Conservation (phyloP, 2,113 vertebrate genomes). For the Rousettus leschenaultii region DNA sequence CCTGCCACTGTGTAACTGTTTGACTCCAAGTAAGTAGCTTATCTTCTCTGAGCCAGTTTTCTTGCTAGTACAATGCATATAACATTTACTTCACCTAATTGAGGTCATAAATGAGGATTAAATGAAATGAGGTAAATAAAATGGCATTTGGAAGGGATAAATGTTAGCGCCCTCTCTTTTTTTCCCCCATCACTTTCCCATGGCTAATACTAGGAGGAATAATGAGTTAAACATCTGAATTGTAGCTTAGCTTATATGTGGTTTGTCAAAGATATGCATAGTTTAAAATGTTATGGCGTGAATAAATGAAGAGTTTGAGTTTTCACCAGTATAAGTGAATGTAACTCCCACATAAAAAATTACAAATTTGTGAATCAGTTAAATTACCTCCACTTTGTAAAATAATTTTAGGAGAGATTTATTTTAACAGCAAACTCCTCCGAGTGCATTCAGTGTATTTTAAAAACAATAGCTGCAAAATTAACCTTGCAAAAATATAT, state of each 20-base stretch:
- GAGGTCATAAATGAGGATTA: not conserved
- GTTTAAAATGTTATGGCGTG: not conserved
- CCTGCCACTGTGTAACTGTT: not conserved
- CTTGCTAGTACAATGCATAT: not conserved
- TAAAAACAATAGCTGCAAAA: not conserved
- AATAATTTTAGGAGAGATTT: conserved; percentile 19
- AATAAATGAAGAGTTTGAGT: not conserved
- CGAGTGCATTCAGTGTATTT: not conserved
- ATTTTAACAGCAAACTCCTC: not conserved
- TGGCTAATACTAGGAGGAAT: not conserved
- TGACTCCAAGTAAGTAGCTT: not conserved
- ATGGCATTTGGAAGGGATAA: not conserved
- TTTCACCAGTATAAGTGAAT: not conserved
- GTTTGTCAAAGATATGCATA: not conserved
- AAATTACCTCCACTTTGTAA: not conserved
- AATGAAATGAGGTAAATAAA: not conserved
- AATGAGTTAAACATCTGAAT: not conserved
- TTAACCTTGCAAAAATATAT: not conserved
- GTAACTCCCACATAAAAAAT: not conserved
- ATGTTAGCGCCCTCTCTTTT: not conserved
- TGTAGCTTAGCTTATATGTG: not conserved
- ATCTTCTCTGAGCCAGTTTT: not conserved
- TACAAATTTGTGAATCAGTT: not conserved
- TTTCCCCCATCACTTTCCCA: not conserved
- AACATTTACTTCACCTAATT: not conserved